Evolutionary conservation across 2,888 invertebrate species (phyloP).

Genomic region (Drosophila crucigera): DNA sequence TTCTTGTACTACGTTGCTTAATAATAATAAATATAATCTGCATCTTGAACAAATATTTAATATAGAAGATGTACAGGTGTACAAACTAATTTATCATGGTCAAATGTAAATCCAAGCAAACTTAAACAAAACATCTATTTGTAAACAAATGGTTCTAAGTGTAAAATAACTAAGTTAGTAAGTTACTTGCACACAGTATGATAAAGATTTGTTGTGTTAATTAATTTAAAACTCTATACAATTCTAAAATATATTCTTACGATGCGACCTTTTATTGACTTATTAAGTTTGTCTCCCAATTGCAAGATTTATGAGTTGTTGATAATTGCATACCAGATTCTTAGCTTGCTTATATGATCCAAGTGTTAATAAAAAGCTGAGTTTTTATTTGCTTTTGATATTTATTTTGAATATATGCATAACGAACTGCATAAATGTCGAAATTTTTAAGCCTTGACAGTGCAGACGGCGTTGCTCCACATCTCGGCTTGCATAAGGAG

Average conservation of each 20-base stretch:
- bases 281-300: background rate
- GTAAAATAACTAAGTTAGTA: background rate
- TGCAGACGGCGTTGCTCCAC: constrained; percentile 39
- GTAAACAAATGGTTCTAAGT: background rate
- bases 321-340: background rate
- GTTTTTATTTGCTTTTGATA: background rate
- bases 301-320: background rate
- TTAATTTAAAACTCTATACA: background rate
- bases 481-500: constrained; percentile 28
- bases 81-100: background rate
- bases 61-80: too few relatives aligned
- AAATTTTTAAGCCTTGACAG: constrained; percentile 12
- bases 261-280: background rate
- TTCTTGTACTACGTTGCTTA: background rate
- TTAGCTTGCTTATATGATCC: background rate
- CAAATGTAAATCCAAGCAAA: background rate
- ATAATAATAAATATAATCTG: background rate
- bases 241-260: background rate
- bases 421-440: background rate
- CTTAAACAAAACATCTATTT: background rate
- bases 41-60: background rate
- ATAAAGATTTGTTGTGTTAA: background rate
- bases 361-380: background rate
- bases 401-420: constrained; percentile 7
- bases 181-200: background rate